Percentiles rank a stretch among this genome's conserved stretches.
phyloP scores from a whole-genome alignment of 2,888 invertebrate genomes.

The Lasiommata megera region DNA sequence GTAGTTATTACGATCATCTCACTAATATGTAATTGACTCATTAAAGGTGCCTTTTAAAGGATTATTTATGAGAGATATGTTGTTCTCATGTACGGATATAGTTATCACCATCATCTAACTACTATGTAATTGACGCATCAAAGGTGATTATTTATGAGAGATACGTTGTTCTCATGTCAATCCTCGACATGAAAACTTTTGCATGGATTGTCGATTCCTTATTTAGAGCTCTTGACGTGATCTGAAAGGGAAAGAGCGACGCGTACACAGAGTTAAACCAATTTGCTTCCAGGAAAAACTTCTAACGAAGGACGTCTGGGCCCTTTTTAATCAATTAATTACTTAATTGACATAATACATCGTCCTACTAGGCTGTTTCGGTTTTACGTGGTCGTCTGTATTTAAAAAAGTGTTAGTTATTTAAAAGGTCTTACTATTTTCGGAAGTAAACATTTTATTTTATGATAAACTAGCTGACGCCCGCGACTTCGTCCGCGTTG shows the following conservation, averaged over 20 bases:
- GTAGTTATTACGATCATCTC: too few species aligned
- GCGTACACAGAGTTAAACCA: slow-evolving; percentile 61
- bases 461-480: too few species aligned
- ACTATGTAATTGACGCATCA: too few species aligned
- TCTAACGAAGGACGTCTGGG: slow-evolving; percentile 56
- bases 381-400: background rate
- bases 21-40: too few species aligned
- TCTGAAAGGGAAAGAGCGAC: slow-evolving; percentile 31
- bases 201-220: slow-evolving; percentile 27
- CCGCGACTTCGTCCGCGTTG: too few species aligned
- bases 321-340: slow-evolving; percentile 78
- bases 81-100: too few species aligned
- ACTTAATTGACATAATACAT: slow-evolving; percentile 63
- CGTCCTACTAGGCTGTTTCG: slow-evolving; percentile 36
- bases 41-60: too few species aligned
- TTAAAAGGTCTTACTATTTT: background rate
- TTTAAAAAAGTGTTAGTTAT: background rate
- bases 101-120: too few species aligned
- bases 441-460: too few species aligned
- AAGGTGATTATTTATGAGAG: too few species aligned
- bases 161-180: too few species aligned
- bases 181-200: background rate
- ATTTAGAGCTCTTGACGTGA: slow-evolving; percentile 37
- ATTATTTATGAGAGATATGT: too few species aligned
- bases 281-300: slow-evolving; percentile 70